Evolutionary conservation across 2,888 invertebrate species (phyloP), one percentile per base, ranked within the genome.

Genomic region (Acanthosepion pharaonis): DNA sequence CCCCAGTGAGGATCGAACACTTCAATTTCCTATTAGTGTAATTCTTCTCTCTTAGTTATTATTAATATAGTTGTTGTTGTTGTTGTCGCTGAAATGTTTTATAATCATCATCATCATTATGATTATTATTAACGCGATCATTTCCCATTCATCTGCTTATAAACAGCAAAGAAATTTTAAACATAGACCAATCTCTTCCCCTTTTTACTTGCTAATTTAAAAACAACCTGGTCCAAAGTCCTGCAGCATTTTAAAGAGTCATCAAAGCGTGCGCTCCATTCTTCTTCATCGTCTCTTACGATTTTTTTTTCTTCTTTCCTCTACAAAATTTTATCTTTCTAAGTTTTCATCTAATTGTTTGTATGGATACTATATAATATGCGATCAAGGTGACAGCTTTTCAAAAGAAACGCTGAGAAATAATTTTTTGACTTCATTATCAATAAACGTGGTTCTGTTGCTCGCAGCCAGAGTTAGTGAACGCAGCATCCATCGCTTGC

Each of bases 291-390:
- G 28, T 28, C 28, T 78, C 18, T 1, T n/a, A n/a, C n/a, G n/a
- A 78, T 78, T 28, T 78, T 78, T 78, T n/a, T 18, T n/a, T n/a
- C 78, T 28, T n/a, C n/a, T 28, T 78, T 28, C 28, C n/a, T n/a
- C 3, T 15, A 18, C 5, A 78, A 78, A 78, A 78, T n/a, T 78
- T 78, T 78, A 78, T 78, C 78, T 78, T 78, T 78, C 78, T 78
- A 78, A 78, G 78, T 78, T 78, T 78, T 78, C 78, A 78, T 78
- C 78, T 78, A 78, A 78, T 78, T 78, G 78, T 78, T 78, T 78
- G 78, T 28, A n/a, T 78, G 78, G 78, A 78, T 28, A 78, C 78
- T 78, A 78, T n/a, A n/a, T 78, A 78, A 78, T 78, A 78, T n/a
- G 78, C 78, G 78, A 78, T 78, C 78, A 78, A 78, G 78, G 78